Percentiles rank a stretch among this genome's conserved stretches.
phyloP scores from a whole-genome alignment of 2,113 vertebrate genomes.

The Hippopotamus amphibius region DNA sequence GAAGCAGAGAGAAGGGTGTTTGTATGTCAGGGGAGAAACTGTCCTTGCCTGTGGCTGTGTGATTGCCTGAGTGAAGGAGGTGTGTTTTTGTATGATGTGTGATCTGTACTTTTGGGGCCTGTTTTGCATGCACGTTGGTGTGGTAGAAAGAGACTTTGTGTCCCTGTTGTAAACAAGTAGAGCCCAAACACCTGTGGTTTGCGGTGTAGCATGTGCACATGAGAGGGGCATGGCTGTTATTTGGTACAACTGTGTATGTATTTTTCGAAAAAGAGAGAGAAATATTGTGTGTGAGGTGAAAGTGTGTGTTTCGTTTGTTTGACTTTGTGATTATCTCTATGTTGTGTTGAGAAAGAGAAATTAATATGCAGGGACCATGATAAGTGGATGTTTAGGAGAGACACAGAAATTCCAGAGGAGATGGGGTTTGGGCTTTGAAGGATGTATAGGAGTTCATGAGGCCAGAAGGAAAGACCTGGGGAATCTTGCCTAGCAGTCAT shows the following conservation, averaged over 20 bases:
- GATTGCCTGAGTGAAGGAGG: background rate
- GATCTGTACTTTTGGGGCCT: background rate
- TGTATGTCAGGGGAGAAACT: background rate
- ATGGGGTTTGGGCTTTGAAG: background rate
- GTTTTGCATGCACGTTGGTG: background rate
- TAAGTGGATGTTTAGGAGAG: background rate
- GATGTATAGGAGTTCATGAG: background rate
- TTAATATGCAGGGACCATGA: background rate
- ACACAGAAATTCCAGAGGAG: background rate
- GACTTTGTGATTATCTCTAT: slow-evolving; percentile 16
- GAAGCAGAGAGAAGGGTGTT: background rate
- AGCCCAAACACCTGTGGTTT: background rate
- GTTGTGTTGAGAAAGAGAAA: slow-evolving; percentile 22
- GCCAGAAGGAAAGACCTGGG: background rate
- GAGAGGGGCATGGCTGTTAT: background rate
- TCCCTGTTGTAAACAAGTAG: background rate
- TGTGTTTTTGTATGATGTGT: background rate
- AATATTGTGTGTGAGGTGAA: background rate
- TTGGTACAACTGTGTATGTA: background rate
- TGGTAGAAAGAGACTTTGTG: background rate
- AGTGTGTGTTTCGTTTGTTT: background rate
- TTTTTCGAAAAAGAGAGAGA: background rate
- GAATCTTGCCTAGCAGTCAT: background rate
- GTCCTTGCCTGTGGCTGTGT: background rate
- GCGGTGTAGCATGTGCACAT: background rate